Conservation (phyloP, 2,888 invertebrate genomes). For the Sphaerophoria taeniata region DNA sequence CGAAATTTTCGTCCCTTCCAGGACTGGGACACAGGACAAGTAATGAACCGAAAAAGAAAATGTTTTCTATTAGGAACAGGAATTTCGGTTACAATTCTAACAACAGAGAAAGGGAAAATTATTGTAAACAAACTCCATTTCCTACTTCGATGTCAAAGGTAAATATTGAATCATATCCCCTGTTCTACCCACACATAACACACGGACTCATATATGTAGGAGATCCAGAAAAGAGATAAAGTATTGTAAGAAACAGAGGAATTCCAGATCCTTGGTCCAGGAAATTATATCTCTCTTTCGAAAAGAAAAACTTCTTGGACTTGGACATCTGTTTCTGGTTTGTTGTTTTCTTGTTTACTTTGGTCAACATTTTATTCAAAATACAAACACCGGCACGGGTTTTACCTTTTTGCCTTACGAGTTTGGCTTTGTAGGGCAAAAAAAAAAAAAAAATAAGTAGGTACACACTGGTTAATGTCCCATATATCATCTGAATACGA, state of each 20-base stretch:
- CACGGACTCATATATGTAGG: neutral
- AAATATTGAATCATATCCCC: conserved; percentile 46
- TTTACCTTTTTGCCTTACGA: conserved; percentile 27
- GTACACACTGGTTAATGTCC: neutral
- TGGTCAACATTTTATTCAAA: neutral
- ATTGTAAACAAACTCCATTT: conserved; percentile 66
- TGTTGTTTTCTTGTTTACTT: conserved; percentile 17
- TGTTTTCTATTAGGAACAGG: conserved; percentile 47
- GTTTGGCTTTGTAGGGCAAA: conserved; percentile 39
- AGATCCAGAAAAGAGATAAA: neutral
- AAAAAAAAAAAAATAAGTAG: neutral
- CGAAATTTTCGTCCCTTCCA: neutral
- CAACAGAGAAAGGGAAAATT: conserved; percentile 18
- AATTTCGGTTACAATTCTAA: neutral
- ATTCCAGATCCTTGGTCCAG: neutral
- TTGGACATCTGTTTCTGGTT: conserved; percentile 55
- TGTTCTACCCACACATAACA: neutral
- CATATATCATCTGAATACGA: conserved; percentile 35
- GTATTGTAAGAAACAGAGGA: neutral
- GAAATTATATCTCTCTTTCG: neutral
- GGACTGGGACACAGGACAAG: conserved; percentile 9
- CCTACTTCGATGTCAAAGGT: conserved; percentile 65
- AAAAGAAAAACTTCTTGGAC: conserved; percentile 50
- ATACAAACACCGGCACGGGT: conserved; percentile 4
- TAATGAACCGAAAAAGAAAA: conserved; percentile 37